Evolutionary conservation across 2,888 invertebrate genomes (phyloP).

Genomic region (Deroplatys truncata): DNA sequence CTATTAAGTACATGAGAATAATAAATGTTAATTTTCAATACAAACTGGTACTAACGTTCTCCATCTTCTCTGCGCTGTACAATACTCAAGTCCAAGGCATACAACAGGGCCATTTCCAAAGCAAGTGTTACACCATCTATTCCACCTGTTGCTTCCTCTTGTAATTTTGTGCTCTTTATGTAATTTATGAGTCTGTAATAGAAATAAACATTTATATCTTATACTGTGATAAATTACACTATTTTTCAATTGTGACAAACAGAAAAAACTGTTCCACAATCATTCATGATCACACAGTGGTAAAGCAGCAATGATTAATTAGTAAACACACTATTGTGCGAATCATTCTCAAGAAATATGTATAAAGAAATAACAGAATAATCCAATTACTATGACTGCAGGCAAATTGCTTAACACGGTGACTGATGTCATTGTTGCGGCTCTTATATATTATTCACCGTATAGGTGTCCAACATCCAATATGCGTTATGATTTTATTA

Average conservation of each 20-base stretch:
- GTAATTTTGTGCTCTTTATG: conserved; percentile 38
- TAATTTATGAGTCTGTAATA: conserved; percentile 38
- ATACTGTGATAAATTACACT: not conserved
- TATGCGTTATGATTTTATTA: no score
- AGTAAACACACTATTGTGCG: no score
- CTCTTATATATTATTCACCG: no score
- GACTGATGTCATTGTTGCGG: no score
- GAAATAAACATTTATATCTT: not conserved
- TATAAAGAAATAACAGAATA: no score
- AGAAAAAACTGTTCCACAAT: not conserved
- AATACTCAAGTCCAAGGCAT: conserved; percentile 77
- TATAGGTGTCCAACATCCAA: no score
- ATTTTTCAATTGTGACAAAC: not conserved
- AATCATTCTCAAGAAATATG: no score
- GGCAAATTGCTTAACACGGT: no score
- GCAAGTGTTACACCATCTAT: conserved; percentile 76
- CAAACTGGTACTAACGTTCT: conserved; percentile 47
- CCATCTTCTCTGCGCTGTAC: conserved; percentile 70
- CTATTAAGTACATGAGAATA: no score
- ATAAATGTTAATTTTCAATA: no score
- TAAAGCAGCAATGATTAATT: not conserved
- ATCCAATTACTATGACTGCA: no score
- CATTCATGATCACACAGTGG: not conserved
- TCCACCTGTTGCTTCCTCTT: conserved; percentile 60
- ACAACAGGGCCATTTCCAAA: conserved; percentile 76